Evolutionary conservation across 2,888 invertebrate genomes (phyloP).

Genomic region (Octonoba sinensis): DNA sequence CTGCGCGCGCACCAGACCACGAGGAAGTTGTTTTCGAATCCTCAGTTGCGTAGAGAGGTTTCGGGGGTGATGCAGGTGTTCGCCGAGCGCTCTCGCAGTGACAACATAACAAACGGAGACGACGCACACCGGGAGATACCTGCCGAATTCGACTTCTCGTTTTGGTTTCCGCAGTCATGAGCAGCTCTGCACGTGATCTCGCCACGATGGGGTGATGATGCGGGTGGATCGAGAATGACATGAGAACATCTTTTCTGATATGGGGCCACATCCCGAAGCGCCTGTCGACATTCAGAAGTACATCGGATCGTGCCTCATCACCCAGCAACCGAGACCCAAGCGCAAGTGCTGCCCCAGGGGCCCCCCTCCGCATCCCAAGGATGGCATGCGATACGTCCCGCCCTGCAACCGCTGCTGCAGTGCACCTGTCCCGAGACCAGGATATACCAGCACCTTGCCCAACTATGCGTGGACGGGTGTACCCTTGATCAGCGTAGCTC

Average conservation of each 20-base stretch:
- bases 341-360: conserved; percentile 31
- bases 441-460: conserved; percentile 19
- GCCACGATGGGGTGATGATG: not conserved
- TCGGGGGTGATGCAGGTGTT: conserved; percentile 22
- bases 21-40: conserved; percentile 41
- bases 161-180: not conserved
- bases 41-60: conserved; percentile 22
- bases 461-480: conserved; percentile 79
- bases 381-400: conserved; percentile 14
- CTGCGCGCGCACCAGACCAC: conserved; percentile 25
- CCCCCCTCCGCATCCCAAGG: conserved; percentile 31
- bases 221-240: conserved; percentile 21
- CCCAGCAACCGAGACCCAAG: conserved; percentile 68
- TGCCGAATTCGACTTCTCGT: not conserved
- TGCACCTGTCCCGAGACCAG: conserved; percentile 16
- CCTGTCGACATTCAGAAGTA: conserved; percentile 77
- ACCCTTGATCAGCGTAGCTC: conserved; percentile 84
- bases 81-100: not conserved
- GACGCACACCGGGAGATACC: not conserved
- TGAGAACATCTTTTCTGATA: conserved; percentile 69
- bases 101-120: not conserved
- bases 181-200: not conserved
- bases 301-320: conserved; percentile 77
- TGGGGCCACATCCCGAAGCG: conserved; percentile 81
- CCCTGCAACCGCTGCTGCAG: conserved; percentile 50